Percentiles rank a stretch among this genome's conserved stretches.
These are phyloP conservation scores for Phorcus lineatus DNA, from an alignment of 2,888 invertebrate species.

Conservation along the genomic window DNA sequence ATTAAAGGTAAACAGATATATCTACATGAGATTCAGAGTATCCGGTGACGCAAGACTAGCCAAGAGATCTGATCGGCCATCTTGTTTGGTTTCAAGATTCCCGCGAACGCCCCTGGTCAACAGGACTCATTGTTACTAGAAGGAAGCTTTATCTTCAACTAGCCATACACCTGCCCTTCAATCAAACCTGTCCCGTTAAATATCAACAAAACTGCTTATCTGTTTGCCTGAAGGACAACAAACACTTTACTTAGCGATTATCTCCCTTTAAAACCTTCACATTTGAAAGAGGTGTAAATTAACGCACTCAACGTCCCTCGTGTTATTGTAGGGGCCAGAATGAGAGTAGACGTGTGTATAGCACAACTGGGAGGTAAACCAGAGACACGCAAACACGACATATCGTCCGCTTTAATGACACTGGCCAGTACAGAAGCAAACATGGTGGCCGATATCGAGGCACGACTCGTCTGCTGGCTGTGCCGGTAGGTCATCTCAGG, in stretches of 20 bases:
- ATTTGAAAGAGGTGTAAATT: not conserved
- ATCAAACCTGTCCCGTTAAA: slow-evolving; percentile 13
- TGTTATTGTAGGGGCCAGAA: not conserved
- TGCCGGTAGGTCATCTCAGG: not conserved
- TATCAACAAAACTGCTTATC: slow-evolving; percentile 13
- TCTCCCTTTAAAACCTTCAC: not conserved
- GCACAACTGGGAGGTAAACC: not conserved
- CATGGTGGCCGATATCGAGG: not conserved
- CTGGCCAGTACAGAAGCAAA: not conserved
- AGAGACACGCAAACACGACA: not conserved
- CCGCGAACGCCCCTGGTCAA: not conserved
- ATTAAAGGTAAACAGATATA: too few species aligned
- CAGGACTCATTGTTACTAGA: not conserved
- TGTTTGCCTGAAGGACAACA: not conserved
- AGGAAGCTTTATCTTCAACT: not conserved
- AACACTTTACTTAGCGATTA: slow-evolving; percentile 11
- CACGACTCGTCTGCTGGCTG: not conserved
- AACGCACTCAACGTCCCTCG: not conserved
- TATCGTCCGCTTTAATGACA: slow-evolving; percentile 1
- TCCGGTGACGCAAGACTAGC: too few species aligned
- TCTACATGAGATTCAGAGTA: too few species aligned
- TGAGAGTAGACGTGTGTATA: slow-evolving; percentile 17
- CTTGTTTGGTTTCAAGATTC: too few species aligned
- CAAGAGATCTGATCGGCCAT: too few species aligned
- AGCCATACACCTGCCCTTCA: slow-evolving; percentile 8